Conservation (phyloP, 1,140 invertebrate species). For the Eumaeus atala region DNA sequence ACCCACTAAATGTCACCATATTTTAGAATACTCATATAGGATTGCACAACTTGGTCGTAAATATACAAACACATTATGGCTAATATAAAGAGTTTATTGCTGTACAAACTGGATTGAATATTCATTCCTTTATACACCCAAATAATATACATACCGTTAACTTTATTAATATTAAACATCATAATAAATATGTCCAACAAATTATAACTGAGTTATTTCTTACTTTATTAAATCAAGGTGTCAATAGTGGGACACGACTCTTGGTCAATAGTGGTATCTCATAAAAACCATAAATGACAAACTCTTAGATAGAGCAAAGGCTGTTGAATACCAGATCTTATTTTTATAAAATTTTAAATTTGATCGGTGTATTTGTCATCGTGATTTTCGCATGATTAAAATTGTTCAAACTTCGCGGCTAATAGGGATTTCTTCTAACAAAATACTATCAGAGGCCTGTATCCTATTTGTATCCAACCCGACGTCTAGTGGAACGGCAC, state of each 20-base stretch:
- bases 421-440: too few species aligned
- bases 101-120: conserved; percentile 6
- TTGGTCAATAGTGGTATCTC: too few species aligned
- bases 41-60: conserved; percentile 3
- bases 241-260: neutral
- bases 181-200: conserved; percentile 6
- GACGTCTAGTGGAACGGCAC: too few species aligned
- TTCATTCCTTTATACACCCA: conserved; percentile 3
- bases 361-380: too few species aligned
- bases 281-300: too few species aligned
- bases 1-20: neutral
- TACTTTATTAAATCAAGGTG: conserved; percentile 10
- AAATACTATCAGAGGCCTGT: too few species aligned
- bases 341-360: too few species aligned
- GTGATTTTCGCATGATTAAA: too few species aligned
- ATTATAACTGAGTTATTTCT: conserved; percentile 6
- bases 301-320: too few species aligned
- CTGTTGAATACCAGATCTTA: too few species aligned
- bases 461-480: too few species aligned
- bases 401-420: too few species aligned
- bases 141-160: conserved; percentile 1
- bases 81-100: conserved; percentile 4
- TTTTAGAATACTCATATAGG: neutral
- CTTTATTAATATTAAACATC: conserved; percentile 8
- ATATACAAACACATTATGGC: neutral